Evolutionary conservation across 2,113 vertebrate species (phyloP).

Genomic region (Toxotes jaculatrix): DNA sequence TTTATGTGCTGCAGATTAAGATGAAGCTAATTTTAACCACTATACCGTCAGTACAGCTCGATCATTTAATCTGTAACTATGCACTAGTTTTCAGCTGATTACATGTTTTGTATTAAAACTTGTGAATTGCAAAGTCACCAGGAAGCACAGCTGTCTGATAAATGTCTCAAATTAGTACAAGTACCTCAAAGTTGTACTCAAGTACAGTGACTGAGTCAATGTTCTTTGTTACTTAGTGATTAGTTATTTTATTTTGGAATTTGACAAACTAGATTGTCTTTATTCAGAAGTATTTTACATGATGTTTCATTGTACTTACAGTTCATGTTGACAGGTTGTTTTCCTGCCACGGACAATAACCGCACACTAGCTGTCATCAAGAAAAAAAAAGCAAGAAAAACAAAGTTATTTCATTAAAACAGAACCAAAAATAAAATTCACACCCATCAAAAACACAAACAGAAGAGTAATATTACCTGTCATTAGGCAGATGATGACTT

Average conservation of each 20-base stretch:
- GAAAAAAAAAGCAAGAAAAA: conserved; percentile 1
- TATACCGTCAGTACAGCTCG: no score
- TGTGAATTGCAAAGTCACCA: no score
- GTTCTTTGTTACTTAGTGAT: no score
- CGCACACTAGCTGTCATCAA: conserved; percentile 1
- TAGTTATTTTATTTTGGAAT: neutral
- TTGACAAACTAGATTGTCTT: neutral
- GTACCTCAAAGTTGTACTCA: no score
- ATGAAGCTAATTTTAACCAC: no score
- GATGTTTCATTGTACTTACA: conserved; percentile 47
- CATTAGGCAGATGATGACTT: conserved; percentile 17
- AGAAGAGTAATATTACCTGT: conserved; percentile 42
- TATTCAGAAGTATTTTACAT: neutral
- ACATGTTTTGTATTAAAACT: no score
- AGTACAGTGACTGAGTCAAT: no score
- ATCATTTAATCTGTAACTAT: no score
- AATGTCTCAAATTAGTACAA: no score
- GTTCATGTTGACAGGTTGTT: rapidly evolving
- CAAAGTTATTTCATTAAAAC: neutral
- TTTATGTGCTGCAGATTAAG: no score
- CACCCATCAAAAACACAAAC: neutral
- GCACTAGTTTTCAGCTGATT: no score
- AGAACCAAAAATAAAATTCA: neutral
- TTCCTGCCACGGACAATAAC: neutral
- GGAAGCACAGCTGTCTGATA: no score